These are phyloP conservation scores for Yponomeuta cagnagella DNA, from an alignment of 2,888 invertebrate genomes.

Conservation along the genomic window DNA sequence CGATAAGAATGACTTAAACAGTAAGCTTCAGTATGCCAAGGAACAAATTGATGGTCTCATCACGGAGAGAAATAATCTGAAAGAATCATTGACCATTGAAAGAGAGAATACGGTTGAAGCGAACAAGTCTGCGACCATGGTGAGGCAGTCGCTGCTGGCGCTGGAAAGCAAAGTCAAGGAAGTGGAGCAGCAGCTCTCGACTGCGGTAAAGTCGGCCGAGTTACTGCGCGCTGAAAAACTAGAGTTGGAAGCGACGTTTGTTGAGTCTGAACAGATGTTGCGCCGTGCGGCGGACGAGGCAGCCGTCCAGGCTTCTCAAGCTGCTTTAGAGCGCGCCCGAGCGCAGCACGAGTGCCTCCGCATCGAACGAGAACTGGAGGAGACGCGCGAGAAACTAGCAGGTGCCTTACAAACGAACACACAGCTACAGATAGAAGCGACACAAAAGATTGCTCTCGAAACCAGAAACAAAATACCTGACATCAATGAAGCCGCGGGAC, in stretches of 20 bases:
- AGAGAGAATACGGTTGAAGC: slow-evolving; percentile 38
- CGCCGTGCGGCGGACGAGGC: slow-evolving; percentile 82
- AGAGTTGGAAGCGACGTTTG: slow-evolving; percentile 54
- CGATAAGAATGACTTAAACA: slow-evolving; percentile 62
- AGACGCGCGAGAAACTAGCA: slow-evolving; percentile 66
- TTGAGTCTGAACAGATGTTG: slow-evolving; percentile 74
- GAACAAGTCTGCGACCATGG: slow-evolving; percentile 39
- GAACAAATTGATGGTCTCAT: slow-evolving; percentile 48
- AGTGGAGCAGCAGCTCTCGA: slow-evolving; percentile 44
- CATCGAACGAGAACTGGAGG: slow-evolving; percentile 79
- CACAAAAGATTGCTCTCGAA: slow-evolving; percentile 52
- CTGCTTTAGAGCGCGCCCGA: slow-evolving; percentile 83
- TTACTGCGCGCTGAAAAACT: slow-evolving; percentile 53
- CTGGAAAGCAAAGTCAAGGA: slow-evolving; percentile 49
- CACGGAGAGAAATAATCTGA: slow-evolving; percentile 44
- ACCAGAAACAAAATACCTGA: slow-evolving; percentile 39
- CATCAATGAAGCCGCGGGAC: slow-evolving; percentile 35
- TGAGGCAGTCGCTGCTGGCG: slow-evolving; percentile 36
- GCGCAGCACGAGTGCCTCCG: slow-evolving; percentile 81
- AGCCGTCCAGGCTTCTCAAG: slow-evolving; percentile 83
- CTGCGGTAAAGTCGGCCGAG: slow-evolving; percentile 41
- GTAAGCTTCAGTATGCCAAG: slow-evolving; percentile 48
- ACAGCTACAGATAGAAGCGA: slow-evolving; percentile 62
- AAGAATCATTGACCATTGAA: slow-evolving; percentile 37
- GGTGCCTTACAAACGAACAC: slow-evolving; percentile 47